Evolutionary conservation across 1,140 invertebrate genomes (phyloP).

Genomic region (Pseudomyrmex flavicornis): DNA sequence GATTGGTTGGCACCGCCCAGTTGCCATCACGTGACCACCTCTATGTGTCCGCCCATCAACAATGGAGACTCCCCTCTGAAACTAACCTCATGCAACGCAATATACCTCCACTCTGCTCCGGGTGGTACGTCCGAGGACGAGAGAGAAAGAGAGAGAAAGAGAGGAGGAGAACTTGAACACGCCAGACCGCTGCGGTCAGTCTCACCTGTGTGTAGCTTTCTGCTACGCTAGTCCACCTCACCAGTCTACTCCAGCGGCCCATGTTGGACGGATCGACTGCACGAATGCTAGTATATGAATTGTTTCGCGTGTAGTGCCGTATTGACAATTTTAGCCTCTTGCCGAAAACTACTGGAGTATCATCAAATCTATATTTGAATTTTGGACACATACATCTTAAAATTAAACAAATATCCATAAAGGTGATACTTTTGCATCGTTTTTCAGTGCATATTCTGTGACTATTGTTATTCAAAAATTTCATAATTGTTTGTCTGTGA

Average conservation of each 20-base stretch:
- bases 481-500: conserved; percentile 31
- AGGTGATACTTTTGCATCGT: neutral
- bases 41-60: conserved; percentile 62
- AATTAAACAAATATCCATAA: neutral
- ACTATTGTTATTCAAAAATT: conserved; percentile 1
- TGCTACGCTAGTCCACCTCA: conserved; percentile 70
- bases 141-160: conserved; percentile 43
- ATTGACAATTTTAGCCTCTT: neutral
- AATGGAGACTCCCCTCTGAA: conserved; percentile 60
- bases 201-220: conserved; percentile 80
- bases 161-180: conserved; percentile 64
- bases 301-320: conserved; percentile 25
- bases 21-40: conserved; percentile 76
- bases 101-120: conserved; percentile 42
- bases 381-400: neutral
- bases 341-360: neutral
- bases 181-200: conserved; percentile 72
- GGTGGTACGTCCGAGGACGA: conserved; percentile 39
- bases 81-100: conserved; percentile 60
- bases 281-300: conserved; percentile 35
- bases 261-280: conserved; percentile 70
- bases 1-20: conserved; percentile 82
- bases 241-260: conserved; percentile 78
- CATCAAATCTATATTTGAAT: conserved; percentile 16
- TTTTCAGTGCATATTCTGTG: conserved; percentile 30